phyloP scores from a whole-genome alignment of 2,113 vertebrate genomes.

The Rynchops niger region DNA sequence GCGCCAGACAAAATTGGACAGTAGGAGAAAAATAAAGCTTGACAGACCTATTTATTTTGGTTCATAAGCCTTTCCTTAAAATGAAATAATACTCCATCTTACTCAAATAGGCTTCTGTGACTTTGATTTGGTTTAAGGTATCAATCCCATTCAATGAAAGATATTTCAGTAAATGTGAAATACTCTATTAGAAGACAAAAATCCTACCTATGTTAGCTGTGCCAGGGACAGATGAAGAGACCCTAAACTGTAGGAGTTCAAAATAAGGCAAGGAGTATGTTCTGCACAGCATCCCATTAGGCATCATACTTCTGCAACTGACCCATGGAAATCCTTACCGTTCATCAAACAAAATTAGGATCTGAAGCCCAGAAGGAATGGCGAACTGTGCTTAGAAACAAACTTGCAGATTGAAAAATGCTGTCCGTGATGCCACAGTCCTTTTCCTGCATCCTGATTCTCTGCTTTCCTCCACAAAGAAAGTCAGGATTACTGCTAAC shows the following conservation, averaged over 20 bases:
- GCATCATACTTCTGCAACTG: neutral
- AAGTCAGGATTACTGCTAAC: neutral
- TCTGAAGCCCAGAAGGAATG: neutral
- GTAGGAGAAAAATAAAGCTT: neutral
- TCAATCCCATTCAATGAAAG: neutral
- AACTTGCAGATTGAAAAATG: neutral
- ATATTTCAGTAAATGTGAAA: neutral
- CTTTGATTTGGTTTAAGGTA: neutral
- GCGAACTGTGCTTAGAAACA: neutral
- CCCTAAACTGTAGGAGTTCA: neutral
- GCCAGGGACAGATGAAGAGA: neutral
- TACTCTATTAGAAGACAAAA: neutral
- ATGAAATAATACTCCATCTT: neutral
- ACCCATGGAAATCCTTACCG: neutral
- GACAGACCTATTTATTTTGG: neutral
- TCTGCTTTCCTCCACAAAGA: neutral
- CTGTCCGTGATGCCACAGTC: neutral
- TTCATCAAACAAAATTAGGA: neutral
- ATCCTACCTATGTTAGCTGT: neutral
- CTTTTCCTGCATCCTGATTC: neutral
- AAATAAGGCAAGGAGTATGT: neutral
- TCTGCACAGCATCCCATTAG: neutral
- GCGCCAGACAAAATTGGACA: neutral
- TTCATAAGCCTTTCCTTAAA: neutral
- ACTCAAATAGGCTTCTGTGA: neutral